Conservation (phyloP, 1,140 invertebrate species). For the Pygmarrhopalites habei region DNA sequence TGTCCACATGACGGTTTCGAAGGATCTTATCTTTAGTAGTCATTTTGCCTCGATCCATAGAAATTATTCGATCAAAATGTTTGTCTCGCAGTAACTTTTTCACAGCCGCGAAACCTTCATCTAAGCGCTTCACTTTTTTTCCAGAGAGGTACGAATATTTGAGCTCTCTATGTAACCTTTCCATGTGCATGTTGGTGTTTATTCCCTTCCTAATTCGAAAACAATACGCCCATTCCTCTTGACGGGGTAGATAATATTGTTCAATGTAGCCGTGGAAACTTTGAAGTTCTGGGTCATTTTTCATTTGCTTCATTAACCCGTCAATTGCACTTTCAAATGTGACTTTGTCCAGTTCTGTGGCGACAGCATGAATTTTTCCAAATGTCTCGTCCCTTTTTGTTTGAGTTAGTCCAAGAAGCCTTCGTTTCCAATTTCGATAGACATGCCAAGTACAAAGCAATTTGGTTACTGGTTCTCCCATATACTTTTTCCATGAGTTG, state of each 20-base stretch:
- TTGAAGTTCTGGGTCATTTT: too few species aligned
- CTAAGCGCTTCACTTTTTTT: not conserved
- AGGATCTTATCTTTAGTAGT: not conserved
- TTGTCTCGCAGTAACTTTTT: not conserved
- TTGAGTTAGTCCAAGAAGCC: not conserved
- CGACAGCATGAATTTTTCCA: not conserved
- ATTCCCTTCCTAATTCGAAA: not conserved
- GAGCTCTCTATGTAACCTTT: not conserved
- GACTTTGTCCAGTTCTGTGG: not conserved
- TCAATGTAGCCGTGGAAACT: too few species aligned
- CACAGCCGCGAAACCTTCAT: not conserved
- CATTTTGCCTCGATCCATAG: not conserved
- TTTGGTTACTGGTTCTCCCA: not conserved
- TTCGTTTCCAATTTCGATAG: not conserved
- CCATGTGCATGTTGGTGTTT: not conserved
- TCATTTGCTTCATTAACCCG: not conserved
- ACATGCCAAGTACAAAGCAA: conserved; percentile 4
- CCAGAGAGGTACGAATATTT: not conserved
- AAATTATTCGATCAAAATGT: not conserved
- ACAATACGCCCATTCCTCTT: too few species aligned
- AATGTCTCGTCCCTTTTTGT: not conserved
- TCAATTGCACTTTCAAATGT: not conserved
- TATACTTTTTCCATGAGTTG: not conserved
- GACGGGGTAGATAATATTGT: too few species aligned
- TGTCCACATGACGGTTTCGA: not conserved